Percentiles rank a stretch among this genome's conserved stretches.
These are phyloP conservation scores for Smittia sp. DNA, from an alignment of 2,888 invertebrate genomes.

Conservation along the genomic window DNA sequence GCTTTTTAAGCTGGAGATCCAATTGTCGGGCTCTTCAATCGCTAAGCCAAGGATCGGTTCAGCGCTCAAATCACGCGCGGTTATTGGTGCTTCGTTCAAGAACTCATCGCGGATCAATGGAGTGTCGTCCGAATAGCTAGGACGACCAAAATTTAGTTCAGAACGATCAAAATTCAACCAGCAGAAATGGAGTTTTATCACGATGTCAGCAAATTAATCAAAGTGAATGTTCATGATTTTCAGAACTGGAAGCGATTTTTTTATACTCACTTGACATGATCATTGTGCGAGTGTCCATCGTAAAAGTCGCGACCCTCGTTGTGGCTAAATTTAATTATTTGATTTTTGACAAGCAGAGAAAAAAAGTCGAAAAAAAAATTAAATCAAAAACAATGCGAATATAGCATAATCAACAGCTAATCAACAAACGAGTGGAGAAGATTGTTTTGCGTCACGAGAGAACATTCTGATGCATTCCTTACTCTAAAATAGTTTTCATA, in stretches of 20 bases:
- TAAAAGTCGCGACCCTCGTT: constrained; percentile 47
- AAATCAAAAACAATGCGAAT: constrained; percentile 30
- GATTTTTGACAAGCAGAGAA: constrained; percentile 45
- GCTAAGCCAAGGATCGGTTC: constrained; percentile 77
- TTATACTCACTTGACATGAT: constrained; percentile 47
- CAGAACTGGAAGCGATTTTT: constrained; percentile 27
- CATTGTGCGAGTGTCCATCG: constrained; percentile 47
- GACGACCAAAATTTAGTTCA: no score
- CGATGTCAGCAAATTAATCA: not conserved
- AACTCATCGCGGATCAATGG: constrained; percentile 67
- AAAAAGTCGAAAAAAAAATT: constrained; percentile 43
- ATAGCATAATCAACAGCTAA: constrained; percentile 8
- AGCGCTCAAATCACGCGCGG: constrained; percentile 75
- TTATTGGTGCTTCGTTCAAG: constrained; percentile 69
- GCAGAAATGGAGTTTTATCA: not conserved
- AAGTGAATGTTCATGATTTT: not conserved
- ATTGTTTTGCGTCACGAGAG: no score
- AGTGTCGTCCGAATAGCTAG: constrained; percentile 68
- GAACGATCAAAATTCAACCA: not conserved
- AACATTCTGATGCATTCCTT: no score
- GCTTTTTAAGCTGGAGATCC: constrained; percentile 89
- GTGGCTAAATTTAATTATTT: constrained; percentile 45
- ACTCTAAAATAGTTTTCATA: no score
- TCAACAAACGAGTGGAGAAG: no score
- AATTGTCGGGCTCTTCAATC: constrained; percentile 85